Evolutionary conservation across 2,113 vertebrate species (phyloP), one percentile per base, ranked within the genome.

Genomic region (Zosterops borbonicus): DNA sequence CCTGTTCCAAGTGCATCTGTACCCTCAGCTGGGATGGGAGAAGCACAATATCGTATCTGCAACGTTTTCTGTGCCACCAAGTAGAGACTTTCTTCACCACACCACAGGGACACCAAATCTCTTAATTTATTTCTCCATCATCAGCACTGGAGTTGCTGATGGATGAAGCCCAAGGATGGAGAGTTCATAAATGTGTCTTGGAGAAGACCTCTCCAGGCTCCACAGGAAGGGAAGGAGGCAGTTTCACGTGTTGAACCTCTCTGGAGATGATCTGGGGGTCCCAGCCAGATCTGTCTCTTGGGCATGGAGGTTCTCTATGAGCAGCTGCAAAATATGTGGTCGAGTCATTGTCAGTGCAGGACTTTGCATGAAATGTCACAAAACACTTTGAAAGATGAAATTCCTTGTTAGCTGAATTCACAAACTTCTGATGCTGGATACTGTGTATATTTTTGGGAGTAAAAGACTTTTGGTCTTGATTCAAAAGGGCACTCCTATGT

Each of bases 341-440:
- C 7, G 4, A 15, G 53, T 44, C 59, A 46, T 25, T 6, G 24
- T 39, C 12, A 9, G 50, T 85, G 46, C 24, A 37, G 50, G 37
- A 29, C 29, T 83, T 79, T 67, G 84, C 82, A 77, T 63, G 52
- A 81, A 73, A 28, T 77, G 19, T 67, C 76, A 93, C 84, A 56
- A 21, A 82, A 47, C 46, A 67, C 62, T 53, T 46, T 6, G 68
- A 69, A 85, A 89, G 53, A 20, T 33, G 12, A 71, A 70, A 59
- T 31, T 88, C 46, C 31, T 47, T 35, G 17, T 22, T 55, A 39
- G 50, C 35, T 69, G 70, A 76, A 37, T n/a, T 88, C 10, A 41
- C 39, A 25, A n/a, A 24, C 23, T 78, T 60, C 70, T 63, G 29
- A 28, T 47, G 58, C 42, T 74, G 75, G 47, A 64, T 79, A 24